Evolutionary conservation across 2,797 vertebrate genomes (phyloP), one percentile per base, ranked within the genome.

Genomic region (Leptodactylus fallax): DNA sequence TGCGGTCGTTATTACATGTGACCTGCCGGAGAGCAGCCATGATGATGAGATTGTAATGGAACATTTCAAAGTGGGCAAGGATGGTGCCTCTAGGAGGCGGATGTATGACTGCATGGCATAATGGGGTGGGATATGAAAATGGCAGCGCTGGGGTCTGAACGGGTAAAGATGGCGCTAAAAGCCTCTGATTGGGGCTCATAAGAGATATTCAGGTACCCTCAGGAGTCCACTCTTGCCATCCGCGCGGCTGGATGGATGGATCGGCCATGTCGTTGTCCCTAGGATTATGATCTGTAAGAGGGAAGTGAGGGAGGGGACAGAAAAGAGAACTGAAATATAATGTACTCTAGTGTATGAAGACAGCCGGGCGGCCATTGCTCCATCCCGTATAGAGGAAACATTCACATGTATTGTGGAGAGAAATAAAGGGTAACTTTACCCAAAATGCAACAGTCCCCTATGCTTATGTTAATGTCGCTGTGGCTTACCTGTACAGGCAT

Each of bases 201-300:
- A 27, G 65, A 72, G 36, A 71, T 67, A 60, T 36, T 81, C 7
- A 47, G 79, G 47, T 86, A 89, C 87, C 87, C 87, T 89, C 53
- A n/a, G 61, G 58, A 45, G 71, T 69, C 27, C 23, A 79, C 58
- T 88, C 83, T 56, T 89, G 83, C 87, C 58, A 81, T 23, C 25
- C 13, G n/a, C 79, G 79, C 10, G 79, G 79, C 84, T 82, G 83
- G 69, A 47, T 65, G 61, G 83, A 21, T 71, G 71, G 87, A 19
- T 85, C 84, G 10, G 67, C 67, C 7, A 81, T 21, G 87, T 88
- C 87, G 78, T 81, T 81, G 63, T 86, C 87, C 6, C 79, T 81
- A 71, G 83, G 87, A 45, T 89, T 89, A 69, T 89, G 87, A 81
- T 89, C 87, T 89, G 87, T n/a, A 89, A 82, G 71, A 81, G 65